phyloP scores from a whole-genome alignment of 2,113 vertebrate genomes.

The Ia io region DNA sequence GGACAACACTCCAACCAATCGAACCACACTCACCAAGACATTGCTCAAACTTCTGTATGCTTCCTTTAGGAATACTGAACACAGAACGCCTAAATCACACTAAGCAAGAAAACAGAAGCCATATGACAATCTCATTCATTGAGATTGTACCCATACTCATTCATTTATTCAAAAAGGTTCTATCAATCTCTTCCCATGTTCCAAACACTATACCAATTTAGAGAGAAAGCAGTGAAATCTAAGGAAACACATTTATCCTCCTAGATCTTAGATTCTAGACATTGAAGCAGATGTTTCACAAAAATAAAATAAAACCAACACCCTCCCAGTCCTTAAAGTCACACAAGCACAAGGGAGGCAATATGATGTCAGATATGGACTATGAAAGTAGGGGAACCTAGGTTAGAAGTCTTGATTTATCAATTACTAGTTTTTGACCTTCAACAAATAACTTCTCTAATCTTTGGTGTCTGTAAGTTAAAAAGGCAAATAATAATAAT shows the following conservation, averaged over 20 bases:
- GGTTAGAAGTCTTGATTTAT: not conserved
- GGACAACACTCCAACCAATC: not conserved
- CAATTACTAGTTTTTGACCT: not conserved
- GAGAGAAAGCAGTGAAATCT: not conserved
- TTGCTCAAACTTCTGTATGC: not conserved
- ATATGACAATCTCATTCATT: not conserved
- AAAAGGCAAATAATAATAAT: not conserved
- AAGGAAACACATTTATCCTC: not conserved
- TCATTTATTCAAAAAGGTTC: not conserved
- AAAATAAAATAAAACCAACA: not conserved
- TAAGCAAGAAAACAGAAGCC: not conserved
- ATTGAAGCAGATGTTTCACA: not conserved
- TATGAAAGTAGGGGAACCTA: not conserved
- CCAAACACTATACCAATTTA: not conserved
- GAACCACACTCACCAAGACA: not conserved
- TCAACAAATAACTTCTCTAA: not conserved
- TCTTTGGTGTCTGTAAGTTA: not conserved
- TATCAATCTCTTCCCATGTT: not conserved
- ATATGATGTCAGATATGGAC: not conserved
- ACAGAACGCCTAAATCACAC: not conserved
- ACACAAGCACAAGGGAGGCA: not conserved
- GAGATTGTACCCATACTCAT: not conserved
- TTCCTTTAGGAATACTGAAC: not conserved
- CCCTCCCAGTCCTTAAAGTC: accelerated
- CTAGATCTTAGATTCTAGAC: not conserved